Evolutionary conservation across 2,888 invertebrate genomes (phyloP).

Genomic region (Blera fallax): DNA sequence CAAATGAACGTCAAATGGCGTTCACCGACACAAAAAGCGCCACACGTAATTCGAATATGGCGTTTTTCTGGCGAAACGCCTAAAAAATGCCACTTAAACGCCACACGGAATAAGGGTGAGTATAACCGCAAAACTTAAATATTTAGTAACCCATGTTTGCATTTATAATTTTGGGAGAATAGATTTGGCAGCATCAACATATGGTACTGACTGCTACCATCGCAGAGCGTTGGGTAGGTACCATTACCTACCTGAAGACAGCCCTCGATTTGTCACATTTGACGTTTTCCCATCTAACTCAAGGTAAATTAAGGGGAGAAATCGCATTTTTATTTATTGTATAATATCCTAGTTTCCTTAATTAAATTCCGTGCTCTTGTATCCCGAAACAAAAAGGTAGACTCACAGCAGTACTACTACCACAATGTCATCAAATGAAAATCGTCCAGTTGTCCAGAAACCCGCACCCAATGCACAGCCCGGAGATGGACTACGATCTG

Average conservation of each 20-base stretch:
- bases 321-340: background rate
- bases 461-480: slow-evolving; percentile 80
- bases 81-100: too few relatives aligned
- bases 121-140: too few relatives aligned
- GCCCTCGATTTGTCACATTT: background rate
- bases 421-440: slow-evolving; percentile 36
- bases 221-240: background rate
- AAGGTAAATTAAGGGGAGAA: background rate
- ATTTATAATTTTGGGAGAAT: too few relatives aligned
- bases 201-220: background rate
- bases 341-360: background rate
- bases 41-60: too few relatives aligned
- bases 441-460: background rate
- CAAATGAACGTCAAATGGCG: too few relatives aligned
- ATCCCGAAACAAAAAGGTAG: background rate
- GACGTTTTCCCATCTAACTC: background rate
- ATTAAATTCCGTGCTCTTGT: background rate
- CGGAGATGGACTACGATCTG: slow-evolving; percentile 89
- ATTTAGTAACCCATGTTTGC: too few relatives aligned
- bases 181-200: background rate
- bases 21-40: too few relatives aligned
- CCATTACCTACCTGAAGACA: background rate
- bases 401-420: background rate
- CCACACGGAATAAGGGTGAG: too few relatives aligned
- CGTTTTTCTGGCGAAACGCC: too few relatives aligned